phyloP scores from a whole-genome alignment of 1,140 invertebrate species.

The Stegodyphus mimosarum region DNA sequence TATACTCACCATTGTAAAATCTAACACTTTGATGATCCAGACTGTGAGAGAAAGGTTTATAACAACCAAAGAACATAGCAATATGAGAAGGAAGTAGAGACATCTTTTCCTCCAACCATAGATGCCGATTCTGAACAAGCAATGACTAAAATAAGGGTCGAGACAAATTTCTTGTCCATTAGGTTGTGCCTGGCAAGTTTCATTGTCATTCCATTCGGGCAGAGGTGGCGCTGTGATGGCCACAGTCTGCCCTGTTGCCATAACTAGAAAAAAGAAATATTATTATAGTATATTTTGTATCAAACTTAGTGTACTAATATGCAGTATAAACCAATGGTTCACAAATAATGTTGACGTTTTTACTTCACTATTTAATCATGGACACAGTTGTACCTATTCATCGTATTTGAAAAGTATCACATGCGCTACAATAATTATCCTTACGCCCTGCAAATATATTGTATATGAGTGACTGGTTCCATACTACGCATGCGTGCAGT shows the following conservation, averaged over 20 bases:
- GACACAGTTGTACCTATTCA: no score
- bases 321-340: no score
- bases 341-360: no score
- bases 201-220: conserved; percentile 36
- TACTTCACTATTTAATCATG: no score
- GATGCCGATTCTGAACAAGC: conserved; percentile 77
- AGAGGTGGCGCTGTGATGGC: conserved; percentile 14
- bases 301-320: no score
- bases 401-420: no score
- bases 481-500: no score
- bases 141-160: conserved; percentile 48
- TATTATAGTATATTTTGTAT: no score
- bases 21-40: conserved; percentile 94
- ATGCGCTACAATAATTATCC: no score
- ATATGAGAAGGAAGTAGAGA: conserved; percentile 84
- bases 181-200: not conserved
- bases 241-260: conserved; percentile 23
- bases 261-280: conserved; percentile 22
- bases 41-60: conserved; percentile 93
- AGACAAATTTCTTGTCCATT: not conserved
- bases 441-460: no score
- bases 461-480: no score
- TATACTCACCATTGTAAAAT: conserved; percentile 86
- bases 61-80: conserved; percentile 87
- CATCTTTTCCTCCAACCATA: conserved; percentile 95